phyloP scores from a whole-genome alignment of 2,888 invertebrate genomes.

The Rapana venosa region DNA sequence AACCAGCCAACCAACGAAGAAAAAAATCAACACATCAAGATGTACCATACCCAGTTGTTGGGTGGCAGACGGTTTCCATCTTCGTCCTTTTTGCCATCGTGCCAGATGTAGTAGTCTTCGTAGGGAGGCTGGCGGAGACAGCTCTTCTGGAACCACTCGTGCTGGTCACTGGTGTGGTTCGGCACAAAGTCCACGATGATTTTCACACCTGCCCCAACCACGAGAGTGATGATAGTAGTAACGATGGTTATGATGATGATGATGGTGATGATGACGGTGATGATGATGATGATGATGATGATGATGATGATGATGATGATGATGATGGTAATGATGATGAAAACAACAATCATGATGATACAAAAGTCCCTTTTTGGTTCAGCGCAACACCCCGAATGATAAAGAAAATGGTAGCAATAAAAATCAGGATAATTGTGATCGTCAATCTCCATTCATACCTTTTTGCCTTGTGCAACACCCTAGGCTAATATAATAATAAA shows the following conservation, averaged over 20 bases:
- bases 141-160: conserved; percentile 87
- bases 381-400: neutral
- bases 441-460: too few species aligned
- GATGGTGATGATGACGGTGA: conserved; percentile 4
- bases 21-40: neutral
- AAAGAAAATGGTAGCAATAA: too few species aligned
- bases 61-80: conserved; percentile 65
- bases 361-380: too few species aligned
- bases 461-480: too few species aligned
- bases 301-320: conserved; percentile 31
- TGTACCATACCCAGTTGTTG: conserved; percentile 72
- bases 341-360: neutral
- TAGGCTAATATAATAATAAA: too few species aligned
- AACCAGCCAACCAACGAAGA: neutral
- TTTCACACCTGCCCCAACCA: conserved; percentile 82
- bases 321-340: conserved; percentile 6
- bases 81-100: conserved; percentile 77
- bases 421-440: too few species aligned
- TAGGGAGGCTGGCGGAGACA: conserved; percentile 81
- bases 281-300: conserved; percentile 31
- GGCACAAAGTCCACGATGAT: conserved; percentile 88
- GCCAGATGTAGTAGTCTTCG: conserved; percentile 90
- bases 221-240: neutral
- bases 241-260: neutral
- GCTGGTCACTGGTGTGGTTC: conserved; percentile 81